Evolutionary conservation across 2,888 invertebrate species (phyloP), one percentile per base, ranked within the genome.

Genomic region (Apeira syringaria): DNA sequence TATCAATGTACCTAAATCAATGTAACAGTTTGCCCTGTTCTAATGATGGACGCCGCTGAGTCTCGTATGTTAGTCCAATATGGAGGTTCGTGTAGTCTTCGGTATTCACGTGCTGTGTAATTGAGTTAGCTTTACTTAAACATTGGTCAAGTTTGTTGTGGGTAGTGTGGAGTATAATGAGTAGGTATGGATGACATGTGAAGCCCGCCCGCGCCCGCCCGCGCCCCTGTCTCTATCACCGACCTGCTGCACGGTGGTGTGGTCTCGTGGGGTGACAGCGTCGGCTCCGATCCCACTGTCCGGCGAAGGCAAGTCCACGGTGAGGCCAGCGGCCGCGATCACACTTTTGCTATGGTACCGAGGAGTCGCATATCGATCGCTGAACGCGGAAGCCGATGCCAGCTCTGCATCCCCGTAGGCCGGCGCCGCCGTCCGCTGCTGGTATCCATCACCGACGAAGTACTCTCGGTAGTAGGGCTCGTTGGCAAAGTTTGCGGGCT

Each of bases 281-380:
- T 97, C 97, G 24, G 97, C 96, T 54, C 98, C 98, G 74, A 98
- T 98, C 55, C 98, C 98, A 74, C 97, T 97, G 91, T 98, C 98
- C 15, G 98, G 97, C 64, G 97, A 97, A 15, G 98, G 98, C 74
- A 98, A 93, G 89, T 98, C 98, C 73, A 97, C 97, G 35, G 97
- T 97, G 61, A 97, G 93, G 27, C 96, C 96, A 54, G 94, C 94
- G 45, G 94, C 94, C 34, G 93, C 93, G 71, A 96, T 92, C 73
- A 94, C 91, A 70, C 94, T 91, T 88, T 94, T 92, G 73, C 93
- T 92, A 70, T 94, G 94, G 82, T 95, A 94, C 56, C 93, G 92
- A 65, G 93, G 93, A 22, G 93, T 91, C 29, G 92, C 92, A 69
- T 94, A 94, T 59, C 94, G 86, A 71, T 94, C 94, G 56, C 93